Evolutionary conservation across 2,797 vertebrate species (phyloP).

Genomic region (Leptatherina wallacei): DNA sequence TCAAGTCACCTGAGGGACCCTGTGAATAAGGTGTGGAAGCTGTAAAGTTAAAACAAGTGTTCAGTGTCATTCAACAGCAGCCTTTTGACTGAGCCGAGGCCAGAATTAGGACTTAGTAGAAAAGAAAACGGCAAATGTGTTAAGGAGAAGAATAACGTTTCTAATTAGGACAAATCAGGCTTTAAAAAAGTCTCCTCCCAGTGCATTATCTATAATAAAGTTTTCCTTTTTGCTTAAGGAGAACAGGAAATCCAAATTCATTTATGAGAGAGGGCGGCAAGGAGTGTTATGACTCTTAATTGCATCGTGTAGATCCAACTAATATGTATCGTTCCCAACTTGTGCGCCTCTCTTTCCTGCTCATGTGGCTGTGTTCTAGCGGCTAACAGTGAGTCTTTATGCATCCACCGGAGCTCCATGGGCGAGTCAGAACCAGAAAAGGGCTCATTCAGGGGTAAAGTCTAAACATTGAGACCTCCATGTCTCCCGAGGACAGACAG

Average conservation of each 20-base stretch:
- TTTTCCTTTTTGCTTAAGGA: conserved; percentile 11
- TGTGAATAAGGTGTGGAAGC: conserved; percentile 41
- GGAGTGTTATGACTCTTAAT: conserved; percentile 30
- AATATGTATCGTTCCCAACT: conserved; percentile 36
- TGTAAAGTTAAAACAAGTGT: conserved; percentile 62
- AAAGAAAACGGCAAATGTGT: conserved; percentile 39
- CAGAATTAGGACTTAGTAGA: conserved; percentile 5
- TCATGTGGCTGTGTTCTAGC: conserved; percentile 46
- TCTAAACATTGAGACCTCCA: conserved; percentile 71
- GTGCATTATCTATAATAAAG: conserved; percentile 10
- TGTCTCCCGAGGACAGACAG: conserved; percentile 55
- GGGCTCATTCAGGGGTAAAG: conserved; percentile 71
- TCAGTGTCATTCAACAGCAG: conserved; percentile 61
- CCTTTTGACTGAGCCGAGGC: conserved; percentile 55
- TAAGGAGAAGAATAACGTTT: conserved; percentile 38
- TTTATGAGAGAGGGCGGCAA: conserved; percentile 17
- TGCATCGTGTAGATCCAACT: conserved; percentile 19
- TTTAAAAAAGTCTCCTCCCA: conserved; percentile 7
- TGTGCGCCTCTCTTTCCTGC: conserved; percentile 39
- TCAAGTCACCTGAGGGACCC: conserved; percentile 53
- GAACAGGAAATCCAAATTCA: conserved; percentile 1
- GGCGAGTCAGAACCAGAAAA: conserved; percentile 76
- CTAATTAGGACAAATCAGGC: conserved; percentile 1
- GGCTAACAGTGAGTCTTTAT: conserved; percentile 77
- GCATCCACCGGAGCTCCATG: conserved; percentile 56